Evolutionary conservation across 2,888 invertebrate genomes (phyloP), one percentile per base, ranked within the genome.

Genomic region (Digitonthophagus gazella): DNA sequence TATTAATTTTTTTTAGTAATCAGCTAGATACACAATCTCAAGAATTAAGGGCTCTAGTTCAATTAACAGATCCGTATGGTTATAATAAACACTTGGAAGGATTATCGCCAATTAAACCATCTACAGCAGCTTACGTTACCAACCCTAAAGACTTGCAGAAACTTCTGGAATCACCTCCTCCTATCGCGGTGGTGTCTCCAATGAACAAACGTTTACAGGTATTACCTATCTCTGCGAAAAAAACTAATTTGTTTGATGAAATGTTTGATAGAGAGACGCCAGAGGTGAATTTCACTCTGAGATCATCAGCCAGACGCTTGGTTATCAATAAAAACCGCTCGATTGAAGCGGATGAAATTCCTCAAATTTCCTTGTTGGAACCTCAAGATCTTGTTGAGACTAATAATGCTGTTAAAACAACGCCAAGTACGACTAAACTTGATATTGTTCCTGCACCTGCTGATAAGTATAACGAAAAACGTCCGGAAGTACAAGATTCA

Each of bases 221-320:
- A 3, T 64, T 64, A 16, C 70, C 70, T 0, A 58, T 64, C n/a
- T 15, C 66, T 6, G 54, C 54, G 8, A 69, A 69, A 15, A 67
- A 69, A 87, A 92, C 92, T 80, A 90, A 91, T 0, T 81, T 97
- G 0, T 97, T 97, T 81, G 96, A 95, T 77, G 96, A 95, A 0
- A 82, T 95, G 0, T 93, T 93, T 74, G 95, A 95, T 75, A 90
- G 91, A 6, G 92, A 93, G 78, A 86, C 88, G 3, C 86, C 86
- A 63, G 77, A 65, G 71, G 66, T 70, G 18, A 71, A 84, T 75
- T 84, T 86, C 73, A 86, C 82, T 71, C 80, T 84, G 72, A 90
- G 84, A 76, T 89, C 88, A 6, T 90, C 88, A 75, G 86, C 92
- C 0, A 94, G 93, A 79, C 89, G 93, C 1, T 85, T 95, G 11